Conservation (phyloP, 2,797 vertebrate genomes). For the Hyperoplus immaculatus region DNA sequence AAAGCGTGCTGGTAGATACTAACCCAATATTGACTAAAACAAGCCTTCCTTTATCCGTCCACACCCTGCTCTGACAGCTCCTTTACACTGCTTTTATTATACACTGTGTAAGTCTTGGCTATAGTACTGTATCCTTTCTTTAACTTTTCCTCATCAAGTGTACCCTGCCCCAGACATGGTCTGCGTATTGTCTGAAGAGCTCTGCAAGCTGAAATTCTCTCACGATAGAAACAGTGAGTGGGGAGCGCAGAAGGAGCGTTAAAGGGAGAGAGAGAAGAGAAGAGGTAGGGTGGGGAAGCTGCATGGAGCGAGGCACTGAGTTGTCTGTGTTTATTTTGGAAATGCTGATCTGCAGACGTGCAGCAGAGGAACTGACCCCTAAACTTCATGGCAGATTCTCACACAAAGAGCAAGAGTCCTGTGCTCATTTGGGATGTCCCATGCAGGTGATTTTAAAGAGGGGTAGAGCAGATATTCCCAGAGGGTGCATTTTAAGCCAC, state of each 20-base stretch:
- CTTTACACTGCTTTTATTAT: conserved; percentile 52
- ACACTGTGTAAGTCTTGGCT: conserved; percentile 35
- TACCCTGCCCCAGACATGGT: conserved; percentile 63
- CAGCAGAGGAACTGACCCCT: conserved; percentile 75
- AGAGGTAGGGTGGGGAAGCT: conserved; percentile 74
- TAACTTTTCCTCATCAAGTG: conserved; percentile 48
- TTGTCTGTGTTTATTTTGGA: conserved; percentile 88
- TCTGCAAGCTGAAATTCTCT: conserved; percentile 65
- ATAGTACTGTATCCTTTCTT: conserved; percentile 53
- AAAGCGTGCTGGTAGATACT: conserved; percentile 29
- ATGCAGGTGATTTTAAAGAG: conserved; percentile 69
- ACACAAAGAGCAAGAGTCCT: conserved; percentile 27
- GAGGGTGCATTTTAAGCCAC: conserved; percentile 59
- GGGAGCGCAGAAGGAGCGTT: conserved; percentile 62
- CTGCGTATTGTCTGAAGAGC: conserved; percentile 66
- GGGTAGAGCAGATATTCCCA: conserved; percentile 25
- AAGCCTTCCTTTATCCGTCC: conserved; percentile 10
- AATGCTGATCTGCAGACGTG: conserved; percentile 73
- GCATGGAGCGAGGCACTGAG: conserved; percentile 71
- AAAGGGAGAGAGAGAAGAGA: conserved; percentile 70
- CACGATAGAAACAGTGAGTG: conserved; percentile 64
- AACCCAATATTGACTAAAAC: conserved; percentile 45
- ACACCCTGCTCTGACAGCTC: conserved; percentile 14
- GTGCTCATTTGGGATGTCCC: conserved; percentile 57
- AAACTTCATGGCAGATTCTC: conserved; percentile 49